Percentiles rank a stretch among this genome's conserved stretches.
phyloP scores from a whole-genome alignment of 2,797 vertebrate species.

The Acomys russatus region DNA sequence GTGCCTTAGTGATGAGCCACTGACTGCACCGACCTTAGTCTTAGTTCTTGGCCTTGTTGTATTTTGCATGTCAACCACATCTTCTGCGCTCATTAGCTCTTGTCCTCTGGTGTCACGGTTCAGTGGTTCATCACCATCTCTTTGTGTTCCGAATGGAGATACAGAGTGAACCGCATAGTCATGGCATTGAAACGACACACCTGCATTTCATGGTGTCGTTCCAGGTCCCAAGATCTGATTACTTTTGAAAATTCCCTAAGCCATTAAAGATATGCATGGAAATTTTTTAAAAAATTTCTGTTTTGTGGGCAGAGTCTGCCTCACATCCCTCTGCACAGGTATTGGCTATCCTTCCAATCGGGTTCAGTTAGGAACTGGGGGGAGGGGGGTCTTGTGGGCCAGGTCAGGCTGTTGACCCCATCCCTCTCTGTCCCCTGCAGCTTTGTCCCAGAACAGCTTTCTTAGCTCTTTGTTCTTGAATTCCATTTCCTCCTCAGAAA shows the following conservation, averaged over 20 bases:
- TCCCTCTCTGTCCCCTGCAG: neutral
- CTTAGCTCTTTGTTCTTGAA: constrained; percentile 35
- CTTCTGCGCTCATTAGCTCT: neutral
- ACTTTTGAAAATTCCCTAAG: constrained; percentile 22
- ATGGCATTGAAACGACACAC: neutral
- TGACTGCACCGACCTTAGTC: neutral
- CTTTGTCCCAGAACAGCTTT: neutral
- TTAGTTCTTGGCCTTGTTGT: constrained; percentile 6
- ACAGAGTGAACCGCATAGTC: neutral
- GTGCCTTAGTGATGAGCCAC: neutral
- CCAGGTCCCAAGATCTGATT: neutral
- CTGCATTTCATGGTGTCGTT: neutral
- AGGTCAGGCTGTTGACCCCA: neutral
- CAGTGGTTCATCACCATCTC: neutral
- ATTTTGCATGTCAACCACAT: constrained; percentile 4
- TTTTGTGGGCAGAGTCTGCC: neutral
- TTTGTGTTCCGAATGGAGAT: neutral
- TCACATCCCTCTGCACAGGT: neutral
- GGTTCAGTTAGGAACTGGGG: neutral
- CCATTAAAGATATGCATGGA: constrained; percentile 32
- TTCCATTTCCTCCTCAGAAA: constrained; percentile 43
- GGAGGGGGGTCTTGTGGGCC: neutral
- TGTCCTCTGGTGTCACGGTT: neutral
- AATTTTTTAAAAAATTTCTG: neutral
- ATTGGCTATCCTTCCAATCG: neutral